These are phyloP conservation scores for Hydrozoanthus gracilis DNA, from an alignment of 92 coral and sea anemone genomes.

Conservation along the genomic window DNA sequence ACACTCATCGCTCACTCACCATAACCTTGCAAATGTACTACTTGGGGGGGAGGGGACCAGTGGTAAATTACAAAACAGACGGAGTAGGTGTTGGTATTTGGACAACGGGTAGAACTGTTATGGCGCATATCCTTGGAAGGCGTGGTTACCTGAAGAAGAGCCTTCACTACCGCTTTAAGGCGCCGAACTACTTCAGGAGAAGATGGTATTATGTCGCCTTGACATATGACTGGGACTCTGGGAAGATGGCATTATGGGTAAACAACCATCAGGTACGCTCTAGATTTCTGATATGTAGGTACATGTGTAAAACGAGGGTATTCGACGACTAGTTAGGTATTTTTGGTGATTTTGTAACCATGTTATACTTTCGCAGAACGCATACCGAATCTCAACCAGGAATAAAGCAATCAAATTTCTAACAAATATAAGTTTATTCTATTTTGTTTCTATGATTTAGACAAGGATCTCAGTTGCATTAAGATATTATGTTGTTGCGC, in stretches of 20 bases:
- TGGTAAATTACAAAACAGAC: constrained; percentile 70
- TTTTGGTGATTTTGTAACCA: too few species aligned
- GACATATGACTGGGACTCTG: constrained; percentile 70
- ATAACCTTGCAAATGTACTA: constrained; percentile 75
- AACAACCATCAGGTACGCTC: constrained; percentile 65
- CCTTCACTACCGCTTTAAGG: constrained; percentile 23
- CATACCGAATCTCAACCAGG: too few species aligned
- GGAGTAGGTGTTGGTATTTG: constrained; percentile 82
- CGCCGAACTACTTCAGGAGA: constrained; percentile 28
- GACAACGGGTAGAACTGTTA: constrained; percentile 57
- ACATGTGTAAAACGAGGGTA: too few species aligned
- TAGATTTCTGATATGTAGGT: background rate
- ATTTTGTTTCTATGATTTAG: too few species aligned
- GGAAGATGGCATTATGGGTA: constrained; percentile 69
- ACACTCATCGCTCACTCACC: constrained; percentile 66
- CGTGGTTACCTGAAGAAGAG: constrained; percentile 60
- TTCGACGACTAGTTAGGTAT: too few species aligned
- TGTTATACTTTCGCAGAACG: too few species aligned
- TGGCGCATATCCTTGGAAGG: constrained; percentile 69
- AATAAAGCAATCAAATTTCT: too few species aligned
- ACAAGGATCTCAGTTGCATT: too few species aligned
- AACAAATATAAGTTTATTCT: too few species aligned
- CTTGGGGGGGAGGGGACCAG: constrained; percentile 66
- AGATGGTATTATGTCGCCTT: constrained; percentile 78
- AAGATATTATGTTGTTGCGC: too few species aligned